phyloP scores from a whole-genome alignment of 2,888 invertebrate species.

The Nephrotoma guestfalica region DNA sequence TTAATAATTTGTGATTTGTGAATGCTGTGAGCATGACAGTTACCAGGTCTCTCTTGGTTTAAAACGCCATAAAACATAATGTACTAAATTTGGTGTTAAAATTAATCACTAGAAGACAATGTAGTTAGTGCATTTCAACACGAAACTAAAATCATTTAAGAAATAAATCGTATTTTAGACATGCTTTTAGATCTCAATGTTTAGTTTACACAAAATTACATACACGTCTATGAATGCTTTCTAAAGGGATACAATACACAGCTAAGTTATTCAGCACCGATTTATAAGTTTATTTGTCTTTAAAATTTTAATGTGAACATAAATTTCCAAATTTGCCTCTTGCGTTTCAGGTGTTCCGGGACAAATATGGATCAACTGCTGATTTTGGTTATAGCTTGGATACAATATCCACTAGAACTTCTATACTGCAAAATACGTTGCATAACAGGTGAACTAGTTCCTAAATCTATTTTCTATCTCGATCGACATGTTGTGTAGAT shows the following conservation, averaged over 20 bases:
- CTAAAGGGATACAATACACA: neutral
- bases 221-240: neutral
- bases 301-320: neutral
- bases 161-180: neutral
- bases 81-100: too few relatives aligned
- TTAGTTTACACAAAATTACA: neutral
- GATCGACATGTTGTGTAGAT: too few relatives aligned
- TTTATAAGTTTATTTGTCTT: neutral
- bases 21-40: too few relatives aligned
- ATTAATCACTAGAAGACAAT: too few relatives aligned
- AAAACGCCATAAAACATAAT: too few relatives aligned
- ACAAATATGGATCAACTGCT: neutral
- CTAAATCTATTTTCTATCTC: too few relatives aligned
- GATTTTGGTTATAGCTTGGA: neutral
- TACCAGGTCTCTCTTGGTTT: too few relatives aligned
- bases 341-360: neutral
- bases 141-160: too few relatives aligned
- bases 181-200: neutral
- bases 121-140: too few relatives aligned
- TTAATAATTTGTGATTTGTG: too few relatives aligned
- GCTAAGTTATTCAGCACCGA: neutral
- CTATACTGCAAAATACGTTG: neutral
- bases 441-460: neutral
- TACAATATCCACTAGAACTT: neutral
- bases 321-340: neutral